phyloP scores from a whole-genome alignment of 2,113 vertebrate genomes.

The Anoura caudifer region DNA sequence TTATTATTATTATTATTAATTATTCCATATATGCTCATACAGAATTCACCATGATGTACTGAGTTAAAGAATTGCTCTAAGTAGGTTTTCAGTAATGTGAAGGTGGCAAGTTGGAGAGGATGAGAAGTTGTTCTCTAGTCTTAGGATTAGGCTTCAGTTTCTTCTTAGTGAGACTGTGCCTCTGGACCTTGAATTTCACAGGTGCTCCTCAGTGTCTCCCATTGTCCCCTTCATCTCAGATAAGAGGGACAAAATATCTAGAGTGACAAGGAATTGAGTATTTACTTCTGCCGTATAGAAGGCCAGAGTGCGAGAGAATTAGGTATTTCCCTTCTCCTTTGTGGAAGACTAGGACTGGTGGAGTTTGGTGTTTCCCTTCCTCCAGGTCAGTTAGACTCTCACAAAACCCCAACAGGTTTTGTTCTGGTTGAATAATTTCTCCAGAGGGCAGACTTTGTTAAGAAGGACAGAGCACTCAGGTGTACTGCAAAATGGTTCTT shows the following conservation, averaged over 20 bases:
- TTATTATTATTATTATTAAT: no score
- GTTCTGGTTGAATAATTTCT: background rate
- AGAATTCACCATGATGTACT: background rate
- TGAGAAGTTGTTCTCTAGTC: background rate
- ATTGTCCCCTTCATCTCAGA: no score
- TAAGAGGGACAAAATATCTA: background rate
- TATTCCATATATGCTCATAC: no score
- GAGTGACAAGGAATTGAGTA: background rate
- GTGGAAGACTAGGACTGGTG: background rate
- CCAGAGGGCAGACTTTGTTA: background rate
- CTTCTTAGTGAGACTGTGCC: background rate
- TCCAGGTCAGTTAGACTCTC: background rate
- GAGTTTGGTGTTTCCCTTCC: background rate
- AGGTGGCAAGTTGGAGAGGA: background rate
- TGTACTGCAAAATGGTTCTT: background rate
- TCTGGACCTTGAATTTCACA: background rate
- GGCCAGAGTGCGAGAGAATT: background rate
- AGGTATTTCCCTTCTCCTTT: background rate
- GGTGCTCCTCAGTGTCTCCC: background rate
- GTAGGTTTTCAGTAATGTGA: background rate
- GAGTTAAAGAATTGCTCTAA: background rate
- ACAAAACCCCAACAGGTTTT: background rate
- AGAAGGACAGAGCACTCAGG: background rate
- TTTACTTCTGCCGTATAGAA: background rate
- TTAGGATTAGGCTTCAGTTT: background rate